These are phyloP conservation scores for Mellilla xanthometata DNA, from an alignment of 2,888 invertebrate genomes.

Conservation along the genomic window DNA sequence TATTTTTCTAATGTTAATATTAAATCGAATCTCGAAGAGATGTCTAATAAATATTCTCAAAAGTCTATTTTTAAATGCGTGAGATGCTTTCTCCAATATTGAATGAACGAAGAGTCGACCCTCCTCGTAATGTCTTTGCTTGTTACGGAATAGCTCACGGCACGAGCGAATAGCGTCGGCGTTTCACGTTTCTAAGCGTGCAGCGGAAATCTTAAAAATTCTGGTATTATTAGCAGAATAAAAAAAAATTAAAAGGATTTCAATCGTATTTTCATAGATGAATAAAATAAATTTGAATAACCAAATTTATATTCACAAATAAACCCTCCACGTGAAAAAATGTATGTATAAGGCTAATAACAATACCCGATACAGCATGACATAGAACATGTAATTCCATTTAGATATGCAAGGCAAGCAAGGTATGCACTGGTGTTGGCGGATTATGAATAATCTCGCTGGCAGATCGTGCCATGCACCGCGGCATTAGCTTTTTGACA, in stretches of 20 bases:
- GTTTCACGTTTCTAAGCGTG: background rate
- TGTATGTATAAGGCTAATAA: too few species aligned
- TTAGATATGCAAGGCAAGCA: too few species aligned
- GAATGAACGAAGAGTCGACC: conserved; percentile 76
- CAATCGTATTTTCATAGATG: too few species aligned
- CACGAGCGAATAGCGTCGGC: conserved; percentile 34
- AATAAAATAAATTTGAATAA: too few species aligned
- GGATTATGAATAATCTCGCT: conserved; percentile 35
- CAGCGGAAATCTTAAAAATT: too few species aligned
- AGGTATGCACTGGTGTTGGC: background rate
- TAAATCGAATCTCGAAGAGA: conserved; percentile 74
- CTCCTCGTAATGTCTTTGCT: conserved; percentile 70
- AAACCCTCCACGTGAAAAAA: too few species aligned
- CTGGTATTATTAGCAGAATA: too few species aligned
- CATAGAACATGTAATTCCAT: too few species aligned
- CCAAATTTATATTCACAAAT: too few species aligned
- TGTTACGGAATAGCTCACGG: conserved; percentile 41
- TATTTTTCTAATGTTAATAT: conserved; percentile 75
- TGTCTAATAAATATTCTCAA: conserved; percentile 76
- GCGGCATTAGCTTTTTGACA: conserved; percentile 75
- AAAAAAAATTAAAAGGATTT: too few species aligned
- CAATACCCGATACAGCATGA: too few species aligned
- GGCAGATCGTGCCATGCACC: conserved; percentile 46
- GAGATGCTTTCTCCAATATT: conserved; percentile 78
- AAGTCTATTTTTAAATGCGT: conserved; percentile 79